Conservation (phyloP, 2,113 vertebrate species). For the Phyllostomus hastatus region DNA sequence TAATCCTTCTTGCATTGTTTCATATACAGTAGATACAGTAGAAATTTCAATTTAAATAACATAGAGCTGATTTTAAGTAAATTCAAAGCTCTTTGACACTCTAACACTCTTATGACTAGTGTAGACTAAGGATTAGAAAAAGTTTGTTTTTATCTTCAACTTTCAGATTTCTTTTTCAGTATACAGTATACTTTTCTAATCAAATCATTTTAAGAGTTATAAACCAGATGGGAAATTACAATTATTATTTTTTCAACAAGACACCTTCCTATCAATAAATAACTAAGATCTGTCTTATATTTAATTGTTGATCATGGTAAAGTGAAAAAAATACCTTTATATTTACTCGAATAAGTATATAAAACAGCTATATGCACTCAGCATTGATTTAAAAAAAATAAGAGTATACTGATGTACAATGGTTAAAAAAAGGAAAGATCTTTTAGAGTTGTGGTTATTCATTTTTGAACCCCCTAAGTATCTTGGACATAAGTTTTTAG, state of each 20-base stretch:
- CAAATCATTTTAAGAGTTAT: neutral
- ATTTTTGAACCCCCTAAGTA: conserved; percentile 43
- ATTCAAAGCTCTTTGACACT: conserved; percentile 45
- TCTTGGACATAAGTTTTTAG: conserved; percentile 62
- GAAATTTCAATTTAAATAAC: conserved; percentile 30
- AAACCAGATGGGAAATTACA: conserved; percentile 6
- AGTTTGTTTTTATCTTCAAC: conserved; percentile 33
- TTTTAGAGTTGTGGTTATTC: conserved; percentile 62
- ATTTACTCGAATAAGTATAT: neutral
- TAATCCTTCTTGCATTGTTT: conserved; percentile 69
- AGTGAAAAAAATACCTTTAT: conserved; percentile 25
- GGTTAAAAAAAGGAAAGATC: neutral
- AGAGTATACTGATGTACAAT: neutral
- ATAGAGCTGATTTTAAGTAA: neutral
- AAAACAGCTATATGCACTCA: neutral
- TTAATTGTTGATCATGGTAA: conserved; percentile 43
- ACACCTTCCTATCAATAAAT: conserved; percentile 22
- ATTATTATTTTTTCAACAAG: neutral
- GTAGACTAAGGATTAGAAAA: conserved; percentile 31
- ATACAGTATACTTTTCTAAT: conserved; percentile 7
- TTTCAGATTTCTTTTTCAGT: conserved; percentile 47
- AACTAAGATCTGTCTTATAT: neutral
- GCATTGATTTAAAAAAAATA: neutral
- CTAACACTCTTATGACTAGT: neutral
- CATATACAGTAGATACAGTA: conserved; percentile 55